A percentile compares a stretch with the other conserved stretches of the same genome.
Conservation (phyloP, 2,113 vertebrate genomes). For the Myodes glareolus region DNA sequence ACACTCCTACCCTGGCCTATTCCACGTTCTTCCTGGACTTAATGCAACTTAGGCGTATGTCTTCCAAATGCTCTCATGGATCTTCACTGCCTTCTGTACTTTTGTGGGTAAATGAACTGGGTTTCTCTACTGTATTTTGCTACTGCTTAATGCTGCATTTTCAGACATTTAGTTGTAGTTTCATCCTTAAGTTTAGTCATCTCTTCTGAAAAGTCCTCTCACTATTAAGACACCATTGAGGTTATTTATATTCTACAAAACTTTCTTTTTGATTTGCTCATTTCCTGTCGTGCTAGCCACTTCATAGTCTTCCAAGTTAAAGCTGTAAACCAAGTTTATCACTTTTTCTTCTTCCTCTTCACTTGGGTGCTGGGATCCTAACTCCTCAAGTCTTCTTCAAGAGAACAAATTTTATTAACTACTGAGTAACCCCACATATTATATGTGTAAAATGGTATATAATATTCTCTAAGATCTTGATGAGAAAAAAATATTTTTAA, state of each 20-base stretch:
- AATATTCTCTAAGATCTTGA: neutral
- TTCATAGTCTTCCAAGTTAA: neutral
- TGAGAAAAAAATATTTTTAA: conserved; percentile 16
- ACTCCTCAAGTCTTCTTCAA: neutral
- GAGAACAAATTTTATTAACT: neutral
- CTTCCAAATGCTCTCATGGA: neutral
- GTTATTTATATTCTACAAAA: neutral
- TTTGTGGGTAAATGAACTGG: neutral
- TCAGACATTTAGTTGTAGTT: neutral
- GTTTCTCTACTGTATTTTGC: neutral
- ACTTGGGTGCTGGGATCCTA: neutral
- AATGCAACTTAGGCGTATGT: neutral
- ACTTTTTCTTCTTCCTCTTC: neutral
- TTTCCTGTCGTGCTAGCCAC: neutral
- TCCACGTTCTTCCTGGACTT: neutral
- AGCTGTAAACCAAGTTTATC: neutral
- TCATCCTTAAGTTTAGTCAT: neutral
- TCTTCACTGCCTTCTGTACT: neutral
- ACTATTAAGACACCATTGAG: neutral
- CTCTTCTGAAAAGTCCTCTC: neutral
- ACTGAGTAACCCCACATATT: neutral
- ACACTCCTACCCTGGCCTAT: neutral
- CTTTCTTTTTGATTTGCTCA: neutral
- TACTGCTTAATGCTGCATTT: neutral
- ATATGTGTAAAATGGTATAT: neutral